A percentile compares a stretch with the other conserved stretches of the same genome.
Conservation (phyloP, 2,888 invertebrate species). For the Acrocera orbiculus region DNA sequence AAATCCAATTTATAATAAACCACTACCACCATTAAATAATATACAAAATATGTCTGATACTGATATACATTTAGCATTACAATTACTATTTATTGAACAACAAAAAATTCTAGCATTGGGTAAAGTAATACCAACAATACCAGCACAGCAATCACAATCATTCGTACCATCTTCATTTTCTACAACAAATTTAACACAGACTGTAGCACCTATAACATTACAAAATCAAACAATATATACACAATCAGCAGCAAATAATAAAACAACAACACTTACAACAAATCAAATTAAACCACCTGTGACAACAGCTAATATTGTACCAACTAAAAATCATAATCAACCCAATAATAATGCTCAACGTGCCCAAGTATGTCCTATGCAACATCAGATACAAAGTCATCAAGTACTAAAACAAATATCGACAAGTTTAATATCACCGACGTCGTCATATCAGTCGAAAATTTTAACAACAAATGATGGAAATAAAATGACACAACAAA, state of each 20-base stretch:
- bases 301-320: conserved; percentile 28
- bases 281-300: too few relatives aligned
- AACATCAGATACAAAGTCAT: conserved; percentile 16
- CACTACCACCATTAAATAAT: conserved; percentile 23
- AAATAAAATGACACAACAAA: conserved; percentile 11
- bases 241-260: conserved; percentile 1
- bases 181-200: too few relatives aligned
- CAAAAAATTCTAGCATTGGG: conserved; percentile 53
- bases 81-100: conserved; percentile 47
- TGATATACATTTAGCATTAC: conserved; percentile 37
- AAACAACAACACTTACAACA: conserved; percentile 10
- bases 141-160: conserved; percentile 22
- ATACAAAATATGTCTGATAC: conserved; percentile 33
- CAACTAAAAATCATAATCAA: conserved; percentile 26
- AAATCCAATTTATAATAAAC: conserved; percentile 26
- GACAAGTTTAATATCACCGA: conserved; percentile 10
- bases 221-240: too few relatives aligned
- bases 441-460: conserved; percentile 7
- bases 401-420: conserved; percentile 4
- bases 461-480: conserved; percentile 8
- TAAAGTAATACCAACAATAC: conserved; percentile 44
- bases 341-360: conserved; percentile 16
- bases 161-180: conserved; percentile 16
- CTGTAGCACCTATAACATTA: too few relatives aligned
- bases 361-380: conserved; percentile 27